A percentile compares a stretch with the other conserved stretches of the same genome.
These are phyloP conservation scores for Riptortus pedestris DNA, from an alignment of 1,140 invertebrate species.

Conservation along the genomic window DNA sequence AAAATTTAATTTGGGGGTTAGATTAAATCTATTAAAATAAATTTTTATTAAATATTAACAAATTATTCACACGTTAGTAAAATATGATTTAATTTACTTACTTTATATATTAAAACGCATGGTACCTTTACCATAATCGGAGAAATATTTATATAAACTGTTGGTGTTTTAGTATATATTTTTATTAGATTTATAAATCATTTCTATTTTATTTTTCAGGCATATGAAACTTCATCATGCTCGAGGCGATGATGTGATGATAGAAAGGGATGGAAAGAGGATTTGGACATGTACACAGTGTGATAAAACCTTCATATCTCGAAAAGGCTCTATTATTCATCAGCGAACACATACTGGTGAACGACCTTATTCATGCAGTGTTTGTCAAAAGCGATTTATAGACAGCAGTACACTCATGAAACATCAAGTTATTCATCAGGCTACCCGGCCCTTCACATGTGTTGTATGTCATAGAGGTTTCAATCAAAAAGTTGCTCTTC, in stretches of 20 bases:
- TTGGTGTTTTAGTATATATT: no score
- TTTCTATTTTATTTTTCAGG: slow-evolving; percentile 24
- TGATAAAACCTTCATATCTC: slow-evolving; percentile 29
- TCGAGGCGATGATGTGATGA: slow-evolving; percentile 23
- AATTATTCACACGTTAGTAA: no score
- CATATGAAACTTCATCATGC: slow-evolving; percentile 27
- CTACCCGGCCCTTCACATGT: slow-evolving; percentile 32
- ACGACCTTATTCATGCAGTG: slow-evolving; percentile 37
- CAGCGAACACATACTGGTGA: slow-evolving; percentile 38
- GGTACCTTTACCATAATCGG: no score
- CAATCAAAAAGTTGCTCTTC: slow-evolving; percentile 31
- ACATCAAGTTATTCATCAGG: slow-evolving; percentile 30
- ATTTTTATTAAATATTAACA: no score
- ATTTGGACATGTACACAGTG: slow-evolving; percentile 29
- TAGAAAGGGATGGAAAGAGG: slow-evolving; percentile 28
- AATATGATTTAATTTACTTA: no score
- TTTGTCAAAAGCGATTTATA: slow-evolving; percentile 42
- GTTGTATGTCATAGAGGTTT: slow-evolving; percentile 27
- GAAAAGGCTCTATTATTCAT: slow-evolving; percentile 33
- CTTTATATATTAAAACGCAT: no score
- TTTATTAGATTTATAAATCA: background rate
- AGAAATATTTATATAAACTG: no score
- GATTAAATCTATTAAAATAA: no score
- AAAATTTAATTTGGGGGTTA: no score
- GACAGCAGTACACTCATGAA: slow-evolving; percentile 31